Conservation (phyloP, 1,140 invertebrate genomes). For the Monomorium pharaonis region DNA sequence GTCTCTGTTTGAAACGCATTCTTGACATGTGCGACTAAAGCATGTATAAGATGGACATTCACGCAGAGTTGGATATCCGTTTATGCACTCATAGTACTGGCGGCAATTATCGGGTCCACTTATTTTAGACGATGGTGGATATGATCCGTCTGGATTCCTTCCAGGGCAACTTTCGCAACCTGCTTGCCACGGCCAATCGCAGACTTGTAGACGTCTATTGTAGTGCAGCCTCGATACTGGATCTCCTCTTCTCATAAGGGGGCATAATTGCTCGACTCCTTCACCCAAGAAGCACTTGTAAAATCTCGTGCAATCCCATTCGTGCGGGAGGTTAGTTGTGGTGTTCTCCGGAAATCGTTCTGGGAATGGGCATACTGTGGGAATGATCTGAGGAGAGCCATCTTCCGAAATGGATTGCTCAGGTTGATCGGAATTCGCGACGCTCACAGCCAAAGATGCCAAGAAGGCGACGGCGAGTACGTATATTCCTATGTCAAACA, state of each 20-base stretch:
- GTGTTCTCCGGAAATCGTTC: not conserved
- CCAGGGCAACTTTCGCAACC: not conserved
- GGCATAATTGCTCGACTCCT: not conserved
- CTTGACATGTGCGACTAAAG: constrained; percentile 33
- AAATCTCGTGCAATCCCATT: constrained; percentile 56
- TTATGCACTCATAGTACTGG: not conserved
- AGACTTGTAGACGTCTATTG: constrained; percentile 34
- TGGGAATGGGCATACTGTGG: constrained; percentile 16
- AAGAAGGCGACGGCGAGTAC: constrained; percentile 12
- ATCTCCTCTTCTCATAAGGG: not conserved
- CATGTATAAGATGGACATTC: not conserved
- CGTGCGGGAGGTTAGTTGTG: constrained; percentile 55
- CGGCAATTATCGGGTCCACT: not conserved
- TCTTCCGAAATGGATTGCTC: not conserved
- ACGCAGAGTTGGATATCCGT: not conserved
- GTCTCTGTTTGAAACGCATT: not conserved
- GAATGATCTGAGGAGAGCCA: not conserved
- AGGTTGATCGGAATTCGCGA: not conserved
- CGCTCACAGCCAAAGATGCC: not conserved
- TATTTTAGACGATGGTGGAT: not conserved
- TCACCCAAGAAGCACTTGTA: constrained; percentile 47
- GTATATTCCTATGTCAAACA: constrained; percentile 6
- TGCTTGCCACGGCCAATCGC: constrained; percentile 45
- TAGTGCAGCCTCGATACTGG: constrained; percentile 12
- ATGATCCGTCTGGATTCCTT: not conserved